Conservation (phyloP, 1,140 invertebrate species). For the Pantala flavescens region DNA sequence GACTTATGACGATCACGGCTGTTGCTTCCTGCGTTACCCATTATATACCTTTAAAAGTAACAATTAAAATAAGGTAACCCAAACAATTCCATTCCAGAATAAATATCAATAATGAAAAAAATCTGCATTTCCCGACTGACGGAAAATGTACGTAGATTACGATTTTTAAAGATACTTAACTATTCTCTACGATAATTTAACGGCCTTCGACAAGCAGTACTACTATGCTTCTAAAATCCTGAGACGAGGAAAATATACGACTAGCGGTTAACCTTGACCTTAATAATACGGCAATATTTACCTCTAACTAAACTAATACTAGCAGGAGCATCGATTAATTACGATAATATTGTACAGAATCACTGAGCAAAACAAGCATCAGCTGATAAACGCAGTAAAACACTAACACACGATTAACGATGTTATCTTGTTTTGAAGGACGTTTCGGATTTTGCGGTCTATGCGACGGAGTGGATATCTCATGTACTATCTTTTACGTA, state of each 20-base stretch:
- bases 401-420: neutral
- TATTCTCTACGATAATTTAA: neutral
- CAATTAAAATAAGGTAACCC: neutral
- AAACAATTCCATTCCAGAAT: neutral
- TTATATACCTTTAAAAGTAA: constrained; percentile 27
- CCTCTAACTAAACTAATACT: neutral
- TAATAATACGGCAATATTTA: neutral
- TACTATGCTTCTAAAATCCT: neutral
- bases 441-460: too few relatives aligned
- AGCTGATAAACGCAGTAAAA: constrained; percentile 2
- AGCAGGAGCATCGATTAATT: neutral
- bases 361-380: neutral
- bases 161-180: neutral
- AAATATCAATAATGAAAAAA: neutral
- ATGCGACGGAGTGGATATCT: too few relatives aligned
- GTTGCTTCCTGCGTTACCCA: constrained; percentile 65
- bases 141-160: neutral
- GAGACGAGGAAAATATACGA: neutral
- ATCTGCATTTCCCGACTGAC: neutral
- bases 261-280: neutral
- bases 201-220: neutral
- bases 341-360: neutral
- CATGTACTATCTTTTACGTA: too few relatives aligned
- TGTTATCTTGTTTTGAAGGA: too few relatives aligned
- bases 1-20: constrained; percentile 53